Evolutionary conservation across 2,888 invertebrate species (phyloP).

Genomic region (Papilio protenor): DNA sequence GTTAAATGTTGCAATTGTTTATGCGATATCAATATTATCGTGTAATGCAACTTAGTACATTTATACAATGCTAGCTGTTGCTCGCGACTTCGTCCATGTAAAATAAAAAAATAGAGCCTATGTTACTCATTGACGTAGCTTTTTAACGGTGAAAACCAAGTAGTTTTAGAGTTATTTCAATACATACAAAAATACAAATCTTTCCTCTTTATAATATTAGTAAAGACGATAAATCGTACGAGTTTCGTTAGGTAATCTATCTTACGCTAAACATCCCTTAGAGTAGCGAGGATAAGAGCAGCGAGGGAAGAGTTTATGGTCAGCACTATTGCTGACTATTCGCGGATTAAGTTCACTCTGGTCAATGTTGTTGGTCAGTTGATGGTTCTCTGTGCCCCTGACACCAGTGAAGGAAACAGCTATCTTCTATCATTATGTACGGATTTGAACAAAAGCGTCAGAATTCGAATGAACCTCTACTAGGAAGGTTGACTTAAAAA

Average conservation of each 20-base stretch:
- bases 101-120: too few relatives aligned
- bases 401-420: not conserved
- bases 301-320: not conserved
- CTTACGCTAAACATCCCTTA: not conserved
- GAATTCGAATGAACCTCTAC: not conserved
- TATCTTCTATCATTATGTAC: not conserved
- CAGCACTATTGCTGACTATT: too few relatives aligned
- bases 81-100: too few relatives aligned
- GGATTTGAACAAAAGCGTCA: not conserved
- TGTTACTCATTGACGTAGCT: too few relatives aligned
- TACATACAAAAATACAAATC: too few relatives aligned
- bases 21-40: not conserved
- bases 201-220: too few relatives aligned
- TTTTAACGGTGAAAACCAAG: too few relatives aligned
- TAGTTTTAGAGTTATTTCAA: too few relatives aligned
- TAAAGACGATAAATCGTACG: not conserved
- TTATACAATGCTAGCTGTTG: not conserved
- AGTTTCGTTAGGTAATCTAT: not conserved
- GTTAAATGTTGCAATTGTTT: slow-evolving; percentile 9
- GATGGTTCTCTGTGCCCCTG: not conserved
- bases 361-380: not conserved
- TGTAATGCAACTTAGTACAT: not conserved
- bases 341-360: not conserved
- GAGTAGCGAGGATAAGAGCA: not conserved
- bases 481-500: not conserved